phyloP scores from a whole-genome alignment of 2,797 vertebrate species.

The Percopsis omiscomaycus region DNA sequence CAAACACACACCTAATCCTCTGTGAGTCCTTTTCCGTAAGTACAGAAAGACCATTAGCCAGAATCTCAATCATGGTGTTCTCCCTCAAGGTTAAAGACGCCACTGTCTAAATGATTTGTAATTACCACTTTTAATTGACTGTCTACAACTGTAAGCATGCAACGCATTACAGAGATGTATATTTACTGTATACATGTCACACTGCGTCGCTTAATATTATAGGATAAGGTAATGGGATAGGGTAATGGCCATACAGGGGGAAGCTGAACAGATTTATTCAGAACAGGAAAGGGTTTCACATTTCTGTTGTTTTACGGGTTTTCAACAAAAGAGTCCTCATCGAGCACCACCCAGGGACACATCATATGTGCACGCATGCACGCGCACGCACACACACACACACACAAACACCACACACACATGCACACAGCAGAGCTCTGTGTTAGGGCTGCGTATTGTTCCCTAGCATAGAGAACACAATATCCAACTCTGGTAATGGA shows the following conservation, averaged over 20 bases:
- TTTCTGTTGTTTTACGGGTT: conserved; percentile 6
- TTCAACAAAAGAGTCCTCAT: conserved; percentile 15
- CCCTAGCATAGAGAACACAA: conserved; percentile 61
- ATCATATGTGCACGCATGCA: background rate
- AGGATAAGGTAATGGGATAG: too few relatives aligned
- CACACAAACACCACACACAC: background rate
- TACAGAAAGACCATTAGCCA: conserved; percentile 36
- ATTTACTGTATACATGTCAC: background rate
- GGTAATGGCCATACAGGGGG: background rate
- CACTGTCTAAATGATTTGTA: conserved; percentile 29
- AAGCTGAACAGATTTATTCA: too few relatives aligned
- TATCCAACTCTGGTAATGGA: conserved; percentile 76
- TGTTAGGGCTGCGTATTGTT: conserved; percentile 71
- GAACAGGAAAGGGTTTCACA: conserved; percentile 1
- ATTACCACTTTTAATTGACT: background rate
- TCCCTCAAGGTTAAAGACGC: conserved; percentile 40
- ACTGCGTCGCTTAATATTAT: too few relatives aligned
- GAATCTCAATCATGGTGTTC: conserved; percentile 11
- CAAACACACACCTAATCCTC: conserved; percentile 7
- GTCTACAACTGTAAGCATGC: too few relatives aligned
- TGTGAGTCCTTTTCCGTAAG: conserved; percentile 23
- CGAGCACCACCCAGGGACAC: conserved; percentile 19
- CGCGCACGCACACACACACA: conserved; percentile 6
- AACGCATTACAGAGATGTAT: background rate
- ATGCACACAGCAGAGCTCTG: conserved; percentile 33